Percentiles rank a stretch among this genome's conserved stretches.
Evolutionary conservation across 2,888 invertebrate species (phyloP).

Genomic region (Philopedon plagiatum): DNA sequence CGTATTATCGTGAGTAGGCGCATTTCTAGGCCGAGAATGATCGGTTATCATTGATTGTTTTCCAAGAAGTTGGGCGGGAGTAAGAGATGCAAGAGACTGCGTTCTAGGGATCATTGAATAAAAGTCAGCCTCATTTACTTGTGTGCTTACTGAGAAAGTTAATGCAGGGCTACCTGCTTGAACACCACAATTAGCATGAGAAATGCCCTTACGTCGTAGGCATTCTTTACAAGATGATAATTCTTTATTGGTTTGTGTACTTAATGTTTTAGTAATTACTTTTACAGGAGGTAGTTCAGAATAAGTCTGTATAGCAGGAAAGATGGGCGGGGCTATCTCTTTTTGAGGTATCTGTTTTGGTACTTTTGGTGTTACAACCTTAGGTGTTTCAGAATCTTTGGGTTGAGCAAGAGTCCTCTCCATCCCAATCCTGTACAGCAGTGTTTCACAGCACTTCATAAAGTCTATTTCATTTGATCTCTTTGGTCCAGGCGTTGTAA

Average conservation of each 20-base stretch:
- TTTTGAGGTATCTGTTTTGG: conserved; percentile 27
- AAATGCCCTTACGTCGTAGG: conserved; percentile 59
- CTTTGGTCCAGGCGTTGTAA: conserved; percentile 53
- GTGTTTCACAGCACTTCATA: conserved; percentile 39
- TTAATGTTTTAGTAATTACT: conserved; percentile 5
- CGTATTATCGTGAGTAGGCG: conserved; percentile 6
- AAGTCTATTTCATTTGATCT: conserved; percentile 33
- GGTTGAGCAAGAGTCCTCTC: neutral
- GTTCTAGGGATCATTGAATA: conserved; percentile 58
- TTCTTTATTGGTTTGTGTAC: conserved; percentile 58
- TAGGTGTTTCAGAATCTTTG: neutral
- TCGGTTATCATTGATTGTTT: conserved; percentile 47
- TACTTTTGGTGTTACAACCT: conserved; percentile 20
- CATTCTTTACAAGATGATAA: conserved; percentile 60
- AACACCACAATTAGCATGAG: conserved; percentile 53
- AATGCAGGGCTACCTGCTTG: conserved; percentile 56
- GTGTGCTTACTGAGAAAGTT: conserved; percentile 61
- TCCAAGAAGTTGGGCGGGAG: conserved; percentile 66
- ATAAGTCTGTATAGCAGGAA: conserved; percentile 2
- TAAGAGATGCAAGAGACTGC: conserved; percentile 65
- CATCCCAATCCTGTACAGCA: conserved; percentile 41
- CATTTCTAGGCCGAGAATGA: conserved; percentile 12
- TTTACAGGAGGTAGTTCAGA: conserved; percentile 3
- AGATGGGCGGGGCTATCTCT: conserved; percentile 24
- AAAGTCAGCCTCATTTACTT: conserved; percentile 64